Percentiles rank a stretch among this genome's conserved stretches.
These are phyloP conservation scores for Poecilus cupreus DNA, from an alignment of 2,888 invertebrate species.

Conservation along the genomic window DNA sequence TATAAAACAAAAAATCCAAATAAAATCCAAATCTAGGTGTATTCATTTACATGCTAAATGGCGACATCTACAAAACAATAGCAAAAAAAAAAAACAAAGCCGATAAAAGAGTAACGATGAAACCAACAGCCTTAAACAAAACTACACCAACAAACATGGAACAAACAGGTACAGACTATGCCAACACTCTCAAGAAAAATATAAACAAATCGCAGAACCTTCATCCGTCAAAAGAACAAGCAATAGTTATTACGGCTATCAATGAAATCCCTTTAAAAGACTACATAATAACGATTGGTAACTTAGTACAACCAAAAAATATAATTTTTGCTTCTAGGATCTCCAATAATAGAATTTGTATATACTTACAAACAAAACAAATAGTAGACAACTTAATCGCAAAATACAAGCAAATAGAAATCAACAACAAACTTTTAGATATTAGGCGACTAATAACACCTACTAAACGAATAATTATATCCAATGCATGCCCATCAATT, in stretches of 20 bases:
- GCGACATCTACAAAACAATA: no score
- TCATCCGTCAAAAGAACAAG: conserved; percentile 59
- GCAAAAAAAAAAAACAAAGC: no score
- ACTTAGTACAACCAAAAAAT: conserved; percentile 33
- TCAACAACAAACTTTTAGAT: not conserved
- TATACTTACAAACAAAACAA: conserved; percentile 55
- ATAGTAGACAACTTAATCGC: conserved; percentile 38
- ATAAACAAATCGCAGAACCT: no score
- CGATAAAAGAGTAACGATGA: no score
- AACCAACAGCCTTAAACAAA: no score
- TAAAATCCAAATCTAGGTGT: no score
- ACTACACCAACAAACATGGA: no score
- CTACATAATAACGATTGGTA: conserved; percentile 52
- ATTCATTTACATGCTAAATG: no score
- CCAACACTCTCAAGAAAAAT: no score
- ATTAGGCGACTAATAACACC: conserved; percentile 1
- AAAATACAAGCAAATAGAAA: conserved; percentile 14
- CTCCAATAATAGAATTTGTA: conserved; percentile 58
- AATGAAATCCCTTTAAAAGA: conserved; percentile 46
- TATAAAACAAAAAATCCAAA: no score
- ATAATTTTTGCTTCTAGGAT: conserved; percentile 58
- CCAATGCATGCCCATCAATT: conserved; percentile 33
- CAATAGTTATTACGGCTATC: conserved; percentile 49
- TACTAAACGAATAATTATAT: conserved; percentile 49
- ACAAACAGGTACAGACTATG: not conserved